Evolutionary conservation across 2,888 invertebrate species (phyloP), one percentile per base, ranked within the genome.

Genomic region (Himalopsyche tibetana): DNA sequence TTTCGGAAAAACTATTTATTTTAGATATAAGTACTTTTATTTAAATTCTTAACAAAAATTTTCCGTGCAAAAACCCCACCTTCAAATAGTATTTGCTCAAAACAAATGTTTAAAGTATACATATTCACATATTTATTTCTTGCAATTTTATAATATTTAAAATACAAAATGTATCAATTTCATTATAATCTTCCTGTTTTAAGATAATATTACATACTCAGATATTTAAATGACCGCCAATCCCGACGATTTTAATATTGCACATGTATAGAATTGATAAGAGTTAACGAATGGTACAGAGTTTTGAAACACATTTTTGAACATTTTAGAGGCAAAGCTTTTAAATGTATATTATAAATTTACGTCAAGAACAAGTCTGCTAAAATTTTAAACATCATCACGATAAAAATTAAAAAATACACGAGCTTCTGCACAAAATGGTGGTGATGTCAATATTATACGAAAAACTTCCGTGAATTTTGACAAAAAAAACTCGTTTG

Each of bases 401-500:
- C 9, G 4, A 2, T 9, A 56, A 63, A 5, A 19, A 11, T 63
- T 19, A 63, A 2, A n/a, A 63, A 63, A 19, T 12, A 36, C 19
- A 36, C 36, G 19, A 36, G 11, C 38, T 74, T 15, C 63, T 2
- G 15, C 74, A 36, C 74, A 74, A 74, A 74, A 74, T 74, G 74
- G 74, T 74, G 74, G 74, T 74, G 74, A 74, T 74, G 19, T 74
- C 36, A 74, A 74, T 28, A 74, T 36, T 74, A 12, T 74, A 15
- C 28, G 5, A 5, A 38, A 36, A 74, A 74, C 74, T 51, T 8
- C 38, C 12, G 28, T 38, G 74, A 74, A 74, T 36, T 36, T 36
- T 74, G 4, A 74, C 74, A 36, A 36, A 74, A 51, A 51, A 38
- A 11, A 74, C 15, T 28, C 11, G 4, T 38, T 38, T 74, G 36